Base-by-base conservation (phyloP, 2,888 invertebrate genomes). In the Meghimatium bilineatum region DNA sequence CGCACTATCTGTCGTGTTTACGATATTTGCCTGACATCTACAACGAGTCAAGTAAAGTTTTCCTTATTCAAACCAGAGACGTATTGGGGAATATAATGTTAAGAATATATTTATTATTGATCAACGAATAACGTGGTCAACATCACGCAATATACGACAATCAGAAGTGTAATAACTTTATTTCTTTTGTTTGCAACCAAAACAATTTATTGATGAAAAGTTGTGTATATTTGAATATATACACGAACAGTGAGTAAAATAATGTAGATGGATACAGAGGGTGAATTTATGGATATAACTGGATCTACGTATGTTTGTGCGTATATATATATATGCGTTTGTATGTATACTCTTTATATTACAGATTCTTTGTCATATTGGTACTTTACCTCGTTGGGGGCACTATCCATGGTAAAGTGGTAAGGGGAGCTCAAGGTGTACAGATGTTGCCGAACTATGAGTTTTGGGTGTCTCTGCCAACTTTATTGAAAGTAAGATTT, bases 391-490 rank as follows among this genome's bases (percentile, higher is more conserved):
- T 87, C 17, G 36, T 60, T 20, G 52, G 60, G 29, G 87, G 87
- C 1, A 34, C 84, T 17, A 34, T 79, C 32, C 29, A 84, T n/a
- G 80, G 84, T 63, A 80, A 72, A 20, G 80, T 77, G 34, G 80
- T 83, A 12, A 72, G 76, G 14, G 75, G 82, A 52, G 83, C 77
- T 3, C 29, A 74, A 3, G 87, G 87, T 0, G 66, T 75, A 32
- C 75, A 86, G 49, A 49, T 86, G 60, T 52, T 87, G 29, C 87
- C 87, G 20, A 79, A 87, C 74, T 87, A 87, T 49, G 60, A 78
- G 20, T 75, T 85, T 77, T 87, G 87, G 87, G 38, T 78, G 5
- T 66, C 83, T 3, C 32, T 84, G 23, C 87, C 87, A 23, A 79
- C 76, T 3, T 66, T 79, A 10, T 44, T 86, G 56, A 85, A 85